Evolutionary conservation across 2,797 vertebrate genomes (phyloP), one percentile per base, ranked within the genome.

Genomic region (Tolypeutes matacus): DNA sequence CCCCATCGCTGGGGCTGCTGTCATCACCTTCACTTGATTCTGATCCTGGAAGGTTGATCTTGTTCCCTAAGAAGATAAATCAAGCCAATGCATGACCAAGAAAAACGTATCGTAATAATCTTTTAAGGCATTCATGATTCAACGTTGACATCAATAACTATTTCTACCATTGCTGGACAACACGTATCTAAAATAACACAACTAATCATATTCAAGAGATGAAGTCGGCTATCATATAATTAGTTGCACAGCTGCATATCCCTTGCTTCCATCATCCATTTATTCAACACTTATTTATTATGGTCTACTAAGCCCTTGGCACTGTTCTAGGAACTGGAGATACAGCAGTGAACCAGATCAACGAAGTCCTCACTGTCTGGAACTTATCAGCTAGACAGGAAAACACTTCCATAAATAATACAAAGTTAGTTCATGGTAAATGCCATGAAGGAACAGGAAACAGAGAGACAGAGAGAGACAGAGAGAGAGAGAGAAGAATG

Each of bases 61-160:
- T 96, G 95, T 98, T 97, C 36, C 98, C 98, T 76, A 96, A 95
- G 81, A 98, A 97, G 58, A 96, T 3, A 91, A 81, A 56, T 5
- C 60, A 72, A 86, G 46, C 7, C 7, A 9, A 62, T 0, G 4
- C 13, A 1, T 20, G 2, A 72, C 53, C 36, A 58, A 12, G 23
- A 31, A 60, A 60, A 34, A 60, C 49, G 31, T 51, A 18, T 21
- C 25, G 8, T 53, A 20, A 58, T n/a, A 7, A 20, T 42, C 51
- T 31, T 67, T 23, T 82, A 51, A 92, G 89, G 12, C 14, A 65
- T 62, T 9, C 87, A 29, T 36, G n/a, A 29, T 78, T 91, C 36
- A 12, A 58, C 31, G 36, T 53, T 36, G 15, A 53, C 36, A 39
- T 7, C 39, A 62, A 36, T 49, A 76, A 53, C 8, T 29, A 39